Base-by-base conservation (phyloP, 2,888 invertebrate genomes). In the Acanthopleura granulata region DNA sequence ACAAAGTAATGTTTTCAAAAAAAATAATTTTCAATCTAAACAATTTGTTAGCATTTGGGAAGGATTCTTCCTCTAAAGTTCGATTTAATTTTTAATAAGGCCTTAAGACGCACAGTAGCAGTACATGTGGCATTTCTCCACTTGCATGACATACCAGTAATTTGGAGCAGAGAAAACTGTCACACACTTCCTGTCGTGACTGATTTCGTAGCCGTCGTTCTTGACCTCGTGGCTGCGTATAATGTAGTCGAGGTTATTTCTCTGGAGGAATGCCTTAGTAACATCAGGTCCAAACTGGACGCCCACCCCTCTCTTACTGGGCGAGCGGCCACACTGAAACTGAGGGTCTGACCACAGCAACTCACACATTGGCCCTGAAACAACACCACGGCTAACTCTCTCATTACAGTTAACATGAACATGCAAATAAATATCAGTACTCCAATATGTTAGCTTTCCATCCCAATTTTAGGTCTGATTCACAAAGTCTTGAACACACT, bases 151-250 rank as follows among this genome's bases (percentile, higher is more conserved):
- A 77, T 91, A 97, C 97, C 99, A 99, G 93, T 99, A 99, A 91
- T 99, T 99, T 81, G 99, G 99, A 84, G 99, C 99, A 0, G 98
- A 98, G 93, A 99, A 99, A 72, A 99, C 98, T 16, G 99, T 99
- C 89, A 99, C 96, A 90, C 99, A 99, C 89, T 96, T 96, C 57
- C 97, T 97, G 87, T 96, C 94, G 89, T 99, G 99, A 49, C 96
- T 95, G 69, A 96, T 92, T 91, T 99, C 99, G 89, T 98, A 99
- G 0, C 99, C 99, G 75, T 96, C 95, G 84, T 95, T 95, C 92
- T 99, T 99, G 72, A 99, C 98, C 91, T 99, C 99, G 90, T 99
- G 99, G 91, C 97, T 97, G 76, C 99, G 93, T 76, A 99, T 95
- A 83, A 99, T 92, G 91, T 99, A 99, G 86, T 97, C 96, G 74